Evolutionary conservation across 2,888 invertebrate species (phyloP).

Genomic region (Desoria tigrina): DNA sequence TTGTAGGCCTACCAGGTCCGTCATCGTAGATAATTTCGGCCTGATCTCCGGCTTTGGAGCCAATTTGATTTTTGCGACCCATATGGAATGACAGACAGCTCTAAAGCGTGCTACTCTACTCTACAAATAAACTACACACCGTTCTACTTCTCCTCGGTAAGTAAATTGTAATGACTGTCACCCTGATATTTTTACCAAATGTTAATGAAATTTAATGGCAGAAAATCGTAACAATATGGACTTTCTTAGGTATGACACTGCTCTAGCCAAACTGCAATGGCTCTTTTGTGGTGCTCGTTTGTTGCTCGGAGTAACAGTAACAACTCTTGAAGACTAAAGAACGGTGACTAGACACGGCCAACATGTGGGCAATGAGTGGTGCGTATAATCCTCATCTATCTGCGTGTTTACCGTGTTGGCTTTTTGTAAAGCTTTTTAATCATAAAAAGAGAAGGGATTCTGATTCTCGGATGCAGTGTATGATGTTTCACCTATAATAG

Average conservation of each 20-base stretch:
- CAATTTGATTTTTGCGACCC: conserved; percentile 53
- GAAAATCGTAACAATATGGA: no score
- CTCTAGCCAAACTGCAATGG: no score
- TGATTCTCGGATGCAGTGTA: not conserved
- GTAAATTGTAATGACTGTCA: no score
- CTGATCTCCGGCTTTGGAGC: conserved; percentile 43
- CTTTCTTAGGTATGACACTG: no score
- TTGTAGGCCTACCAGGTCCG: conserved; percentile 51
- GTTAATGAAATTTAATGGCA: no score
- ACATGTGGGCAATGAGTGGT: conserved; percentile 39
- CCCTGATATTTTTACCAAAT: no score
- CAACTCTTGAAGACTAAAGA: not conserved
- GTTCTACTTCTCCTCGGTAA: no score
- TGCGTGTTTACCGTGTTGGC: conserved; percentile 23
- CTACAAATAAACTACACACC: no score
- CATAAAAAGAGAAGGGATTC: conserved; percentile 1
- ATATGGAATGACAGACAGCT: conserved; percentile 50
- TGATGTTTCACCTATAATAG: not conserved
- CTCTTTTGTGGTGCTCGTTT: no score
- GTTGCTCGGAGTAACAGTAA: not conserved
- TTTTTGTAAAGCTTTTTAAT: not conserved
- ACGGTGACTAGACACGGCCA: conserved; percentile 13
- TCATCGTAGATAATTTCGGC: conserved; percentile 51
- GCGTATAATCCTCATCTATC: conserved; percentile 42
- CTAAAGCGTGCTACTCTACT: no score